phyloP scores from a whole-genome alignment of 37 sponge, comb jelly and placozoan species.

The Beroe ovata region DNA sequence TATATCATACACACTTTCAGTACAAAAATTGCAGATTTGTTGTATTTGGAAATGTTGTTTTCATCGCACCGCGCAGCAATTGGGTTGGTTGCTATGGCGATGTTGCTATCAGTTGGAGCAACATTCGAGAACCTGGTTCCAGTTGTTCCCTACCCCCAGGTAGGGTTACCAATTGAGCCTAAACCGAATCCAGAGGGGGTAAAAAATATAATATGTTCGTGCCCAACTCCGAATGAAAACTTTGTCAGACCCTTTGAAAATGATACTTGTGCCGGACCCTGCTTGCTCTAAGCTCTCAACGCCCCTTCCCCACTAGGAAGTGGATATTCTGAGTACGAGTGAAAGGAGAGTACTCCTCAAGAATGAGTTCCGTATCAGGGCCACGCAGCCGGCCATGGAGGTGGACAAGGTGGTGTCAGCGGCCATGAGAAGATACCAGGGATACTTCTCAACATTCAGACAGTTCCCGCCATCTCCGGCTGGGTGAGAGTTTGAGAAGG shows the following conservation, averaged over 20 bases:
- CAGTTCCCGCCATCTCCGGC: not conserved
- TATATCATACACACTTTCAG: too few species aligned
- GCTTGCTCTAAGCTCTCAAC: too few species aligned
- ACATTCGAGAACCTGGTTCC: not conserved
- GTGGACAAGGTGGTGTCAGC: constrained; percentile 20
- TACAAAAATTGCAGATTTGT: too few species aligned
- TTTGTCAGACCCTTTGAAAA: too few species aligned
- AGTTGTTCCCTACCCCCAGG: constrained; percentile 47
- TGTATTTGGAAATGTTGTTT: too few species aligned
- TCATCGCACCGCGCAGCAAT: not conserved
- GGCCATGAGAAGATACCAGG: not conserved
- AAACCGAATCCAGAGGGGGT: too few species aligned
- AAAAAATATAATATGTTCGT: too few species aligned
- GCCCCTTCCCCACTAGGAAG: too few species aligned
- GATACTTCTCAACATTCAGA: constrained; percentile 11
- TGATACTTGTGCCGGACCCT: too few species aligned
- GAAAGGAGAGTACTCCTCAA: not conserved
- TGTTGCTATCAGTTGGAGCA: not conserved
- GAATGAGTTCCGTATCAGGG: not conserved
- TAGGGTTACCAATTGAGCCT: too few species aligned
- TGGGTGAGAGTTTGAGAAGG: not conserved
- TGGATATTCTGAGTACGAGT: not conserved
- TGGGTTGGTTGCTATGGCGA: not conserved
- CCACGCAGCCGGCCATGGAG: not conserved
- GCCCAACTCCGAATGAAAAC: too few species aligned